Evolutionary conservation across 92 coral and sea anemone genomes (phyloP).

Genomic region (Nematostella vectensis): DNA sequence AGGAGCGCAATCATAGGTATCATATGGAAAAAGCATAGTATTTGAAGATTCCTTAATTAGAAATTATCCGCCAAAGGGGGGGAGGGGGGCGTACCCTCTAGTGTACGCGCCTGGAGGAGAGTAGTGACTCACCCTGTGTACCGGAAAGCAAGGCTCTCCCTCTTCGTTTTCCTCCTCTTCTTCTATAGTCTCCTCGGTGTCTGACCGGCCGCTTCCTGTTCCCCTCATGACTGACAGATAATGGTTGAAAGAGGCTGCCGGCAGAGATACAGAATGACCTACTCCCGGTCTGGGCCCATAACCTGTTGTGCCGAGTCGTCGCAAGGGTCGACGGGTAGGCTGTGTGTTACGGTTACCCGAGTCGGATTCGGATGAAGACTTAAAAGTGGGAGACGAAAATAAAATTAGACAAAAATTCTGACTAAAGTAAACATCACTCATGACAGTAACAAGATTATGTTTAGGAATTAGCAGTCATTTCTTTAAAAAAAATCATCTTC

Average conservation of each 20-base stretch:
- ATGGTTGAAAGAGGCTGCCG: slow-evolving; percentile 49
- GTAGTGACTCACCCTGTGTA: neutral
- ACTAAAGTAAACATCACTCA: too few relatives aligned
- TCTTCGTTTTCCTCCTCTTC: slow-evolving; percentile 36
- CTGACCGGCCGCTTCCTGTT: slow-evolving; percentile 15
- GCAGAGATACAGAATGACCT: slow-evolving; percentile 77
- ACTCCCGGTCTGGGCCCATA: slow-evolving; percentile 23
- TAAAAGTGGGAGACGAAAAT: too few relatives aligned
- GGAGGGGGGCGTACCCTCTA: too few relatives aligned
- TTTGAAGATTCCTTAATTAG: too few relatives aligned
- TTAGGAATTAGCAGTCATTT: too few relatives aligned
- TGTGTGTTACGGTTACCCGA: neutral
- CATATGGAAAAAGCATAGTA: too few relatives aligned
- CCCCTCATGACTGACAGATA: slow-evolving; percentile 38
- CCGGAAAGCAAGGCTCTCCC: neutral
- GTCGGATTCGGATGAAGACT: neutral
- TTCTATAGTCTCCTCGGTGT: slow-evolving; percentile 32
- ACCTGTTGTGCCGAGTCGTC: slow-evolving; percentile 27
- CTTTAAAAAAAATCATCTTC: too few relatives aligned
- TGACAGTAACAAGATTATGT: too few relatives aligned
- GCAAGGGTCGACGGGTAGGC: slow-evolving; percentile 7
- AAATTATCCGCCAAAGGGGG: too few relatives aligned
- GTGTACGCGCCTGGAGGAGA: too few relatives aligned
- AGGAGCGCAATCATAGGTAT: too few relatives aligned
- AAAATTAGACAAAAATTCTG: too few relatives aligned